Percentiles rank a stretch among this genome's conserved stretches.
Evolutionary conservation across 2,797 vertebrate genomes (phyloP).

Genomic region (Leuciscus waleckii): DNA sequence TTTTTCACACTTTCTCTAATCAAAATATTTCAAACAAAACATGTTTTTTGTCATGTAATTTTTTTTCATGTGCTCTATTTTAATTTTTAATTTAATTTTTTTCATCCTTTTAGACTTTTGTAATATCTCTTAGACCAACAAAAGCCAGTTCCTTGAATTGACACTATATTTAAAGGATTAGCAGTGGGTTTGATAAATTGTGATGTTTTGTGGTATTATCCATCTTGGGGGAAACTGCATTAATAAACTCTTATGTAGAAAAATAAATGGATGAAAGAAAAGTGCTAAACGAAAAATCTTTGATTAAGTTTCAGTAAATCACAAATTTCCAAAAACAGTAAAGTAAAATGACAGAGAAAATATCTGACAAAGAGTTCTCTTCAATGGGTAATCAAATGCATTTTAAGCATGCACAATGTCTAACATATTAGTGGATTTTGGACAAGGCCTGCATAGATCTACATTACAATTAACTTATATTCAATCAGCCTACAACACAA

Average conservation of each 20-base stretch:
- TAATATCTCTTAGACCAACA: background rate
- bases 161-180: background rate
- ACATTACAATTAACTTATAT: conserved; percentile 16
- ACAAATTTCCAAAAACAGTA: conserved; percentile 40
- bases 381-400: background rate
- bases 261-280: conserved; percentile 72
- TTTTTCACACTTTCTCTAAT: background rate
- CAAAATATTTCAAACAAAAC: background rate
- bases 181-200: background rate
- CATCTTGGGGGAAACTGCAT: background rate
- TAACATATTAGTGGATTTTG: conserved; percentile 6
- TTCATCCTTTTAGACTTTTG: background rate
- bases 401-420: conserved; percentile 7
- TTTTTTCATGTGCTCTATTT: background rate
- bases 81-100: background rate
- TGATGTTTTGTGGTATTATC: background rate
- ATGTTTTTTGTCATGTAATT: background rate
- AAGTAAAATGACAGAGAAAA: background rate
- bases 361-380: background rate
- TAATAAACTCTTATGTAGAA: conserved; percentile 69
- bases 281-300: conserved; percentile 71
- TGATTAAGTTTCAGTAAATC: conserved; percentile 66
- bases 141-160: background rate
- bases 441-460: conserved; percentile 16
- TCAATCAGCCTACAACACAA: conserved; percentile 20